Percentiles rank a stretch among this genome's conserved stretches.
Conservation (phyloP, 2,113 vertebrate genomes). For the Platichthys flesus region DNA sequence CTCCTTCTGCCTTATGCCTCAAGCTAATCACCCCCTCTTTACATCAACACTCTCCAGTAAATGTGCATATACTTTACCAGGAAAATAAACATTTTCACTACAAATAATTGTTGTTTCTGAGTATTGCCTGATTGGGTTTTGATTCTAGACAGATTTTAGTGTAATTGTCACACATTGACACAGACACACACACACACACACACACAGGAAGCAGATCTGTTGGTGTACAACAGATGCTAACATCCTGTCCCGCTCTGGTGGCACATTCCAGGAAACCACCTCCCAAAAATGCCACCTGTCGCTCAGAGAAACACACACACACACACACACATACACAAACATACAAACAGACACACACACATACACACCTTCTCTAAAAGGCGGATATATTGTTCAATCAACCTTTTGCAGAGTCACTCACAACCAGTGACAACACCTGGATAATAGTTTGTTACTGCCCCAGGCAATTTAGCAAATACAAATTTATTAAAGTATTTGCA, state of each 20-base stretch:
- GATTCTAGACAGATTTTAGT: constrained; percentile 44
- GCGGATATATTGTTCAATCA: too few relatives aligned
- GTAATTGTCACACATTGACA: not conserved
- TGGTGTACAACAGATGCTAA: constrained; percentile 78
- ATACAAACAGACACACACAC: not conserved
- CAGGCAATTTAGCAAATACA: too few relatives aligned
- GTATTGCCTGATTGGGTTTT: constrained; percentile 26
- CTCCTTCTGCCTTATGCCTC: too few relatives aligned
- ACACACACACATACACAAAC: constrained; percentile 3
- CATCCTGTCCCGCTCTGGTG: constrained; percentile 82
- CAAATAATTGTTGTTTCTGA: not conserved
- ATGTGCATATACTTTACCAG: not conserved
- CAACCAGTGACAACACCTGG: too few relatives aligned
- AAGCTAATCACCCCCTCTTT: too few relatives aligned
- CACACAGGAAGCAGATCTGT: constrained; percentile 79
- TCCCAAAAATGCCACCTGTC: constrained; percentile 63
- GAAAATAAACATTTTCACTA: not conserved
- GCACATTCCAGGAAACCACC: constrained; percentile 83
- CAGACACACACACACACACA: not conserved
- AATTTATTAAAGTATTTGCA: too few relatives aligned
- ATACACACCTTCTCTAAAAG: not conserved
- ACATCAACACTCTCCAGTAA: too few relatives aligned
- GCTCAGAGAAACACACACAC: constrained; percentile 20
- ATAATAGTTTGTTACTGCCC: too few relatives aligned
- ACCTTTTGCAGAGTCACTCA: too few relatives aligned